Evolutionary conservation across 2,888 invertebrate genomes (phyloP).

Genomic region (Netelia melanura): DNA sequence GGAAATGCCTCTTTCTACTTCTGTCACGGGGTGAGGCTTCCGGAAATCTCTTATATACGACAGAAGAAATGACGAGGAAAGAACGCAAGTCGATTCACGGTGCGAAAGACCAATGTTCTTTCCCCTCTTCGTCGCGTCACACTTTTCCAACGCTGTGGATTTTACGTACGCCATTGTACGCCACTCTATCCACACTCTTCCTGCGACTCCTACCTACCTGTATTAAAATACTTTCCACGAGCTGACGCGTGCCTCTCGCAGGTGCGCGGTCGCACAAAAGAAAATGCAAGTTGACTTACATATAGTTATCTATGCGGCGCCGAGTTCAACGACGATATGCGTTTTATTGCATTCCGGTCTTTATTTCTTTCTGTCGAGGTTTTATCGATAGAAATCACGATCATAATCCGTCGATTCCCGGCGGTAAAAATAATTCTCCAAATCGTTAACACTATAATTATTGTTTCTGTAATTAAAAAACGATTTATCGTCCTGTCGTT

Average conservation of each 20-base stretch:
- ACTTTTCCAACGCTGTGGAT: conserved; percentile 6
- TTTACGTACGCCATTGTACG: conserved; percentile 42
- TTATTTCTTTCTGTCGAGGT: background rate
- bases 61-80: conserved; percentile 14
- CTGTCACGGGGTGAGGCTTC: background rate
- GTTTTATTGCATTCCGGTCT: background rate
- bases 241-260: conserved; percentile 27
- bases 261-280: conserved; percentile 59
- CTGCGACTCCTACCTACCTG: background rate
- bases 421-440: background rate
- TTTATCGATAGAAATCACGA: conserved; percentile 2
- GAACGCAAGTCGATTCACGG: background rate
- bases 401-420: background rate
- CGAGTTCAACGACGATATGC: background rate
- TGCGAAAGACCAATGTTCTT: conserved; percentile 16
- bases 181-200: background rate
- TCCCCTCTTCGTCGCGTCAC: background rate
- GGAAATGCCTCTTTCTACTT: conserved; percentile 43
- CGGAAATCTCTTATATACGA: background rate
- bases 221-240: conserved; percentile 73
- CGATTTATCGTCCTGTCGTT: background rate
- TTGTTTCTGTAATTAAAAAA: background rate
- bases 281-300: conserved; percentile 72
- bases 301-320: background rate
- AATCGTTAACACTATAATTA: background rate